Evolutionary conservation across 64 coral and sea anemone species (phyloP).

Genomic region (Platygyra sinensis): DNA sequence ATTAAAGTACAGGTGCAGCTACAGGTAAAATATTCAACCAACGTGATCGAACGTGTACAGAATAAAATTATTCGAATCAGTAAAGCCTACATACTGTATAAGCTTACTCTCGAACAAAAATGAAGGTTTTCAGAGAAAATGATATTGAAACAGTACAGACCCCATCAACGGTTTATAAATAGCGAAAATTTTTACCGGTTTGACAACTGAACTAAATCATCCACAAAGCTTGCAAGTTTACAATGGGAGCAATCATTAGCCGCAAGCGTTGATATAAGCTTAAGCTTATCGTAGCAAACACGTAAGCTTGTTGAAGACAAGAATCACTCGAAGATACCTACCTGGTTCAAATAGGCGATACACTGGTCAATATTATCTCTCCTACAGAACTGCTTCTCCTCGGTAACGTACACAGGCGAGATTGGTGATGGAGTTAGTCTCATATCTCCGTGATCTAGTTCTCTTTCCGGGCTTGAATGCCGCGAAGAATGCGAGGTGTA

Average conservation of each 20-base stretch:
- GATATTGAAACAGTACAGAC: neutral
- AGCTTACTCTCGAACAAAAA: neutral
- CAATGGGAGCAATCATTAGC: constrained; percentile 19
- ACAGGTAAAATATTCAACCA: neutral
- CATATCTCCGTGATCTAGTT: constrained; percentile 46
- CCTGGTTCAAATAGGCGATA: constrained; percentile 95
- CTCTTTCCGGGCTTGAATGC: constrained; percentile 87
- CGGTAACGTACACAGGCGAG: constrained; percentile 35
- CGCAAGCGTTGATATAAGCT: neutral
- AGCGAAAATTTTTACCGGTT: neutral
- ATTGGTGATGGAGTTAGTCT: constrained; percentile 58
- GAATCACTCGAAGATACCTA: neutral
- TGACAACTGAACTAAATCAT: neutral
- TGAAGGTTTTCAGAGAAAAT: neutral
- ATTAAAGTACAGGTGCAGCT: neutral
- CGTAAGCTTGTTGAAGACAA: too few species aligned
- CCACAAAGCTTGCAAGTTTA: neutral
- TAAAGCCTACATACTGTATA: too few species aligned
- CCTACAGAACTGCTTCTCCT: constrained; percentile 87
- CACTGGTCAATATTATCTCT: constrained; percentile 96
- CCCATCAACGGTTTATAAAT: neutral
- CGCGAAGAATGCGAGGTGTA: constrained; percentile 81
- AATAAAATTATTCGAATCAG: neutral
- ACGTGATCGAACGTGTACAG: neutral
- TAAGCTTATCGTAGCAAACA: neutral